Evolutionary conservation across 1,140 invertebrate genomes (phyloP), one percentile per base, ranked within the genome.

Genomic region (Acromyrmex charruanus): DNA sequence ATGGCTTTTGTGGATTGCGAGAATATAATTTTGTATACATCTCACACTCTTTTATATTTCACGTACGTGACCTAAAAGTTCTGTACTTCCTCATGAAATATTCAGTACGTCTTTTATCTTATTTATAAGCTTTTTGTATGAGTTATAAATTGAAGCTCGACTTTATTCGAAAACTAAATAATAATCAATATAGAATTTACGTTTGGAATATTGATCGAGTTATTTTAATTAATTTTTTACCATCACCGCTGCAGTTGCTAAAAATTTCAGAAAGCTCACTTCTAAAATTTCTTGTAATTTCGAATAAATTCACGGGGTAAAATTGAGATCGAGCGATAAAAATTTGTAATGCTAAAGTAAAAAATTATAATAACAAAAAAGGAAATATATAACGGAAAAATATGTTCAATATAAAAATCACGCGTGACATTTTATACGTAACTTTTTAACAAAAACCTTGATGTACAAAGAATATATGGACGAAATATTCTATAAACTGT

Each of bases 11-110:
- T 39, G 18, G 1, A 72, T 25, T 44, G 25, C 6, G 71, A 53
- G 25, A 75, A 63, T 49, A 49, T 49, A 14, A 49, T 28, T 35
- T 65, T 18, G 28, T 18, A 28, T 44, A 61, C 0, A 44, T 28
- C 35, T 58, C 3, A 2, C 3, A 31, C 6, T 25, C 1, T 77
- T 28, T 63, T 35, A 51, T 25, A 44, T 39, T 35, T 59, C 25
- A 5, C 21, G 25, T 14, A 31, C 14, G 25, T 66, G 6, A 5
- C 0, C 21, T n/a, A 28, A 44, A 18, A 39, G 16, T 28, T 49
- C 75, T 5, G 16, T 51, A 31, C 12, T 65, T 28, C 3, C 59
- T 65, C 44, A 79, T 65, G 44, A 77, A 77, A 79, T 31, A 79
- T 79, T 79, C 39, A 65, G n/a, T 28, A 31, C 12, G 6, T 44